Base-by-base conservation (phyloP, 23 tunicate genomes). In the Corella eumyota region DNA sequence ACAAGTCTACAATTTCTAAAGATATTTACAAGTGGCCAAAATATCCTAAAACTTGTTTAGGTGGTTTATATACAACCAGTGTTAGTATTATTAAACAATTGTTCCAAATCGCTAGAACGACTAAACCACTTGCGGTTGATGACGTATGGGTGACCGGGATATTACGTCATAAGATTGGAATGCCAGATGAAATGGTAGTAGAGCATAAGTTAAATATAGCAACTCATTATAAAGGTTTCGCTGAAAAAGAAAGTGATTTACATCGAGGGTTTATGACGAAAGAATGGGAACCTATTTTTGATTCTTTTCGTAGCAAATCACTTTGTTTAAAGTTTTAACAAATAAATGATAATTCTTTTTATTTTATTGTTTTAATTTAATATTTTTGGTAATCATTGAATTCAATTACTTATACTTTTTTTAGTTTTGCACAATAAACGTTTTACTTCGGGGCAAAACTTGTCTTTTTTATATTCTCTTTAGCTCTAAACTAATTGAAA, bases 111-210 rank as follows among this genome's bases (percentile, higher is more conserved):
- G 13, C 17, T 45, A 32, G 45, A 44, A 34, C 45, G 44, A 32
- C 22, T 44, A 60, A 22, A 45, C 33, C 45, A 45, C 34, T 33
- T 60, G 65, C 45, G 34, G 33, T n/a, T n/a, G n/a, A n/a, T n/a
- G n/a, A n/a, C n/a, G n/a, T n/a, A n/a, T n/a, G n/a, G n/a, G n/a
- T n/a, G 19, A 60, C 65, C 11, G 65, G 65, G 2, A 60, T 60
- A 3, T 34, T 60, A 29, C 65, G 65, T 4, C 22, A 17, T 28
- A 60, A 60, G 21, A 33, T 60, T 34, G 65, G 65, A 4, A 32
- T 60, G 65, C 65, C 65, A 7, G 65, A 60, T 1, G 45, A n/a
- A 22, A 60, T 60, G 65, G 44, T 60, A 3, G 6, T 60, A 33
- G 60, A 54, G 60, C 15, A 2, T 7, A 54, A 54, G 30, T 4